A percentile compares a stretch with the other conserved stretches of the same genome.
These are phyloP conservation scores for Lysandra coridon DNA, from an alignment of 2,888 invertebrate genomes.

Conservation along the genomic window DNA sequence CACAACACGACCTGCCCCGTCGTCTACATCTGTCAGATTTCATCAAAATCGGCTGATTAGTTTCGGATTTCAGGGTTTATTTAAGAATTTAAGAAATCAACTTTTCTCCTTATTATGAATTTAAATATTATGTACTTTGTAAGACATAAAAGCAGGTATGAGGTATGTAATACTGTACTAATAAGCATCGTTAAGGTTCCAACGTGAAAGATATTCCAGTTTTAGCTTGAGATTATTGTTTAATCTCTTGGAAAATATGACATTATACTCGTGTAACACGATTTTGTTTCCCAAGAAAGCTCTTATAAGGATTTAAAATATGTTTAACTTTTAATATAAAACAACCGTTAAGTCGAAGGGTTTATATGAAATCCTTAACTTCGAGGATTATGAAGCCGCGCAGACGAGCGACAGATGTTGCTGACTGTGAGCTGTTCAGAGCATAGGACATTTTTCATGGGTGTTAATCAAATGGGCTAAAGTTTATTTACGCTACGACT, in stretches of 20 bases:
- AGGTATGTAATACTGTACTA: not conserved
- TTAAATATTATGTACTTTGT: too few relatives aligned
- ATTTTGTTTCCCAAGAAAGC: constrained; percentile 15
- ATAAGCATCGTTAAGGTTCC: not conserved
- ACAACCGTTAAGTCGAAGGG: constrained; percentile 7
- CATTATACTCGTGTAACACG: not conserved
- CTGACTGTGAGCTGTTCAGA: not conserved
- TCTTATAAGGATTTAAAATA: constrained; percentile 1
- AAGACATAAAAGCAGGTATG: too few relatives aligned
- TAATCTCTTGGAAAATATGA: not conserved
- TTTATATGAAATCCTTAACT: constrained; percentile 11
- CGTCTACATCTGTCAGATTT: too few relatives aligned
- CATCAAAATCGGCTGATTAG: too few relatives aligned
- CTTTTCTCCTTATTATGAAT: too few relatives aligned
- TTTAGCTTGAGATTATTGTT: not conserved
- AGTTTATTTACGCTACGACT: too few relatives aligned
- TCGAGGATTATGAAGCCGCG: not conserved
- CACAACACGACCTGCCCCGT: too few relatives aligned
- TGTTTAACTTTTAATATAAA: constrained; percentile 13
- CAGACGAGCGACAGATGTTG: not conserved
- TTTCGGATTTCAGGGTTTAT: too few relatives aligned
- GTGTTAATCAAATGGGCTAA: too few relatives aligned
- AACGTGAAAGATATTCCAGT: not conserved
- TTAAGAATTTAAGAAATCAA: too few relatives aligned
- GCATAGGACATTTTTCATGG: too few relatives aligned